These are phyloP conservation scores for Coptodon bakossiorum DNA, from an alignment of 2,113 vertebrate species.

Conservation along the genomic window DNA sequence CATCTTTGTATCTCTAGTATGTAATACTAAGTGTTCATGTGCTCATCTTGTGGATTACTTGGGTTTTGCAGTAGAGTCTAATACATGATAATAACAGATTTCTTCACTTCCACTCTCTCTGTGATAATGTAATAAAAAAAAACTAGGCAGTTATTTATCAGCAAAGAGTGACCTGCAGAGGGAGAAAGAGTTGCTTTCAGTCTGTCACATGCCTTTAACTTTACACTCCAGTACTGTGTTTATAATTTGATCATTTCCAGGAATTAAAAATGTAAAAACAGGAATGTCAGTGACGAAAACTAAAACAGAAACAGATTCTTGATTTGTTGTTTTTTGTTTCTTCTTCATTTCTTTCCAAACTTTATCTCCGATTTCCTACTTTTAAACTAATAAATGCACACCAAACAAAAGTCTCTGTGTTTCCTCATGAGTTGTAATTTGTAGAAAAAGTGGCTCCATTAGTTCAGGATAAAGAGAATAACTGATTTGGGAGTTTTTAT, in stretches of 20 bases:
- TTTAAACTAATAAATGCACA: not conserved
- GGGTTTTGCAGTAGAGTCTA: not conserved
- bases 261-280: not conserved
- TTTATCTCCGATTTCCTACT: not conserved
- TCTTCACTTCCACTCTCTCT: not conserved
- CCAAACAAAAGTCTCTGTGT: not conserved
- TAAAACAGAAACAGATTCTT: not conserved
- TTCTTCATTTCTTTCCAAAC: not conserved
- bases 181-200: not conserved
- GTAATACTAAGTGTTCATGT: not conserved
- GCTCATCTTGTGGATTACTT: not conserved
- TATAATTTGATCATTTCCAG: not conserved
- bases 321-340: not conserved
- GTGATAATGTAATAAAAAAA: constrained; percentile 1
- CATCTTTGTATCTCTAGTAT: not conserved
- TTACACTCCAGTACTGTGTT: not conserved
- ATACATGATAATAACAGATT: constrained; percentile 10
- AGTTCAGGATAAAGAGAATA: not conserved
- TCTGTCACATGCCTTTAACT: not conserved
- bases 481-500: not conserved
- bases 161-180: constrained; percentile 17
- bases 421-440: not conserved
- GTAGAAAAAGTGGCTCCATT: not conserved
- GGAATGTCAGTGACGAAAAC: not conserved
- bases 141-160: not conserved